A percentile compares a stretch with the other conserved stretches of the same genome.
Conservation (phyloP, 2,888 invertebrate species). For the Bursaphelenchus okinawaensis region DNA sequence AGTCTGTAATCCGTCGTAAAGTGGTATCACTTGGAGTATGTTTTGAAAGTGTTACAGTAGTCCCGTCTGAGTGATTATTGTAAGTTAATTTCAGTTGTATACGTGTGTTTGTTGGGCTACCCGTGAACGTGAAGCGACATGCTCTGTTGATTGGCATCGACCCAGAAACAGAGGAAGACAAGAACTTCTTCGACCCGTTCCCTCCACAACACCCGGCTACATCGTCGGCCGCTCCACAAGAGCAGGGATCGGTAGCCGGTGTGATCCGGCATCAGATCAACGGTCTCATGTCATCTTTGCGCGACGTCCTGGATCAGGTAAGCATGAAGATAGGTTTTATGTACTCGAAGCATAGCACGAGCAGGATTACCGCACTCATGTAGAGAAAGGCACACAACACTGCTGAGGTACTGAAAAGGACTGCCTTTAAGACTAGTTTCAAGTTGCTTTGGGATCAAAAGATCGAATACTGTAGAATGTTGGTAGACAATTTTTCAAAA, state of each 20-base stretch:
- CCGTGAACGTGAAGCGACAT: conserved; percentile 36
- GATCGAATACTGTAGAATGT: too few relatives aligned
- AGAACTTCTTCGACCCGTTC: conserved; percentile 20
- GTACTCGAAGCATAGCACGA: conserved; percentile 41
- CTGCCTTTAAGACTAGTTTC: too few relatives aligned
- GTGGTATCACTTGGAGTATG: too few relatives aligned
- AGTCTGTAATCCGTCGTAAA: too few relatives aligned
- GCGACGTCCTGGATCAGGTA: conserved; percentile 5
- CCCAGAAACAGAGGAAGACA: conserved; percentile 13
- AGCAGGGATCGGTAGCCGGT: not conserved
- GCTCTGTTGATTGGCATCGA: conserved; percentile 33
- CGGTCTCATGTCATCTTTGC: not conserved
- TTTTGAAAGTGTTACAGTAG: too few relatives aligned
- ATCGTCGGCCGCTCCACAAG: not conserved
- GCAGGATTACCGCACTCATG: conserved; percentile 35
- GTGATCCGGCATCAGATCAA: not conserved
- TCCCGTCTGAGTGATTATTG: conserved; percentile 8
- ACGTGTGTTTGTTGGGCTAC: conserved; percentile 32
- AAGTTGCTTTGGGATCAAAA: too few relatives aligned
- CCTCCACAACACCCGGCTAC: conserved; percentile 15
- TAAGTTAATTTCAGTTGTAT: conserved; percentile 10
- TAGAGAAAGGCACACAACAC: conserved; percentile 23
- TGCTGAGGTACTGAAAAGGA: not conserved
- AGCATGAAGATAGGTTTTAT: conserved; percentile 33
- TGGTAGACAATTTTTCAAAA: too few relatives aligned